These are phyloP conservation scores for Drosophila parvula DNA, from an alignment of 1,140 invertebrate genomes.

Conservation along the genomic window DNA sequence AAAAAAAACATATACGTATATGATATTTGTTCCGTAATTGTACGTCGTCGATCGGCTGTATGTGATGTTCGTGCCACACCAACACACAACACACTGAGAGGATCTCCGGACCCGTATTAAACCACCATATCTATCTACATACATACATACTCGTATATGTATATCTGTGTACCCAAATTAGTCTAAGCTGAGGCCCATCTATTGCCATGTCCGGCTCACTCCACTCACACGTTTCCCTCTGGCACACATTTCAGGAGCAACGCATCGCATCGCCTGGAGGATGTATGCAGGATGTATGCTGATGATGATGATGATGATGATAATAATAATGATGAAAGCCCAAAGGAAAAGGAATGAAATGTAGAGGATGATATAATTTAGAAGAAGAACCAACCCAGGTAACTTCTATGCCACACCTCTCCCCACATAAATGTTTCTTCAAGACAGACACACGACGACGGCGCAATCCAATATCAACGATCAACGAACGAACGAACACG, in stretches of 20 bases:
- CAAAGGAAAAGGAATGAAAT: background rate
- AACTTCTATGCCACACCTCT: slow-evolving; percentile 71
- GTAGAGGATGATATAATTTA: background rate
- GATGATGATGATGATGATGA: background rate
- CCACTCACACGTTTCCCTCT: slow-evolving; percentile 11
- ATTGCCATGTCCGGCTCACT: background rate
- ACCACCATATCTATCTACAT: slow-evolving; percentile 15
- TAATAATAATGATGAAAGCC: background rate
- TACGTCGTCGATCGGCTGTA: slow-evolving; percentile 1
- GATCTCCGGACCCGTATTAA: background rate
- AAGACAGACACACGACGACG: slow-evolving; percentile 56
- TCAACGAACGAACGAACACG: slow-evolving; percentile 32
- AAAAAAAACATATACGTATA: too few species aligned
- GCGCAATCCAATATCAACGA: slow-evolving; percentile 9
- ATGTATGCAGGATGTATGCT: background rate
- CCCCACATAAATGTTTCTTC: slow-evolving; percentile 76
- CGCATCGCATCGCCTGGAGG: slow-evolving; percentile 1
- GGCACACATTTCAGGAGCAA: slow-evolving; percentile 23
- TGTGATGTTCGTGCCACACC: slow-evolving; percentile 27
- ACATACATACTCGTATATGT: slow-evolving; percentile 7
- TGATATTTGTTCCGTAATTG: slow-evolving; percentile 5
- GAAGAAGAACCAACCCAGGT: slow-evolving; percentile 67
- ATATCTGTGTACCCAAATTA: slow-evolving; percentile 17
- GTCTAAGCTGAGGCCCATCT: slow-evolving; percentile 12
- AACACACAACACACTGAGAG: slow-evolving; percentile 18